phyloP scores from a whole-genome alignment of 2,797 vertebrate genomes.

The Bufotes viridis region DNA sequence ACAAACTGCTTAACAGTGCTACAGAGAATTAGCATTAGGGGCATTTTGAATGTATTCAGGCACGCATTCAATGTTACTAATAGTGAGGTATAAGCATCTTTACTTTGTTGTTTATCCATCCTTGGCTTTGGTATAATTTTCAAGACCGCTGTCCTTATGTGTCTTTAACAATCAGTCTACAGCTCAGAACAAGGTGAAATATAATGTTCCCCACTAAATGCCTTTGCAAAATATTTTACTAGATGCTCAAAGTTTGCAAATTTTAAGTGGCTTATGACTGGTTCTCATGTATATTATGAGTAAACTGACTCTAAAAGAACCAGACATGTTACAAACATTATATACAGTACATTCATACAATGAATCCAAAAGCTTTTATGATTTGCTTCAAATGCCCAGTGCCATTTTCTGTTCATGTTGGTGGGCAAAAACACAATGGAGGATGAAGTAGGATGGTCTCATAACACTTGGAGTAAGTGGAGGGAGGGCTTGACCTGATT shows the following conservation, averaged over 20 bases:
- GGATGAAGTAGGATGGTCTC: too few species aligned
- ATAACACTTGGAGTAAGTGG: too few species aligned
- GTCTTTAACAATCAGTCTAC: not conserved
- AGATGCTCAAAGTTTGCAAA: not conserved
- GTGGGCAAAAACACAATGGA: too few species aligned
- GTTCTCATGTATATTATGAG: not conserved
- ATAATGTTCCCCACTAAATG: not conserved
- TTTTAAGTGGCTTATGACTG: not conserved
- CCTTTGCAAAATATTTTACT: not conserved
- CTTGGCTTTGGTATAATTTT: not conserved
- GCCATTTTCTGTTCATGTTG: too few species aligned
- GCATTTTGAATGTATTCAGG: not conserved
- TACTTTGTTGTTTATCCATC: not conserved
- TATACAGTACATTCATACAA: too few species aligned
- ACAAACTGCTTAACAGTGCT: not conserved
- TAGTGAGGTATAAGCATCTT: constrained; percentile 1
- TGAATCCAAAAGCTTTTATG: too few species aligned
- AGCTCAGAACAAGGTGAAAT: not conserved
- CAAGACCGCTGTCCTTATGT: not conserved
- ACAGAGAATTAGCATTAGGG: not conserved
- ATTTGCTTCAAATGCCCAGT: too few species aligned
- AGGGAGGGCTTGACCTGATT: too few species aligned
- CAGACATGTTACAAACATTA: not conserved
- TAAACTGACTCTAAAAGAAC: too few species aligned
- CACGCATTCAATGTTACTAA: not conserved